Evolutionary conservation across 2,888 invertebrate species (phyloP), one percentile per base, ranked within the genome.

Genomic region (Smittia aterrima): DNA sequence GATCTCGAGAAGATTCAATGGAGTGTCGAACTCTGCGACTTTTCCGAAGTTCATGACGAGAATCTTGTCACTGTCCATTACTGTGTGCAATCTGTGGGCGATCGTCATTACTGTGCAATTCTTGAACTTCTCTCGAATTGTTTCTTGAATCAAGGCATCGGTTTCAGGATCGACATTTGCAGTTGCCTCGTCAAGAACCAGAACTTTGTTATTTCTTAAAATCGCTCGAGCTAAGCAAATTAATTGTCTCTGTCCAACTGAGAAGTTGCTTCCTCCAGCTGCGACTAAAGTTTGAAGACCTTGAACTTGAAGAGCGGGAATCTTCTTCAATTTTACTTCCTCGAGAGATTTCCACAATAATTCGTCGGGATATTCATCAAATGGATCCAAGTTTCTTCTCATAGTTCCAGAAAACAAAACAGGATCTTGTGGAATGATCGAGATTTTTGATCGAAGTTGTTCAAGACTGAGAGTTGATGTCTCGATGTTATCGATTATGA

Each of bases 31-130:
- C 81, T 90, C 90, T 70, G 87, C 87, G 76, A 92, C 85, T 16
- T 83, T 81, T 0, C 95, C 95, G 13, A 87, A 85, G 79, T 92
- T 90, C 87, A 95, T 89, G 1, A 93, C 93, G 80, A 94, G 84
- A 27, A 93, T 89, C 76, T 89, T 86, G 82, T 93, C 92, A 0
- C 92, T 92, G 82, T 95, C 94, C 89, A 95, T 94, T 77, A 95
- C 91, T 7, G 94, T 95, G 81, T 94, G 89, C n/a, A 95, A 85
- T 58, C 95, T 86, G 83, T 95, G 94, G 11, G 94, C 94, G 62
- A 95, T 92, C 0, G 93, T 94, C 64, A 95, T 82, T 7, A 95
- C 93, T 0, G 93, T 93, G 82, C 93, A 93, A 32, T 88, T 83
- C 0, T 85, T 85, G 80, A 94, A 94, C 77, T 90, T 89, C 62